These are phyloP conservation scores for Cydia strobilella DNA, from an alignment of 1,140 invertebrate genomes.

Conservation along the genomic window DNA sequence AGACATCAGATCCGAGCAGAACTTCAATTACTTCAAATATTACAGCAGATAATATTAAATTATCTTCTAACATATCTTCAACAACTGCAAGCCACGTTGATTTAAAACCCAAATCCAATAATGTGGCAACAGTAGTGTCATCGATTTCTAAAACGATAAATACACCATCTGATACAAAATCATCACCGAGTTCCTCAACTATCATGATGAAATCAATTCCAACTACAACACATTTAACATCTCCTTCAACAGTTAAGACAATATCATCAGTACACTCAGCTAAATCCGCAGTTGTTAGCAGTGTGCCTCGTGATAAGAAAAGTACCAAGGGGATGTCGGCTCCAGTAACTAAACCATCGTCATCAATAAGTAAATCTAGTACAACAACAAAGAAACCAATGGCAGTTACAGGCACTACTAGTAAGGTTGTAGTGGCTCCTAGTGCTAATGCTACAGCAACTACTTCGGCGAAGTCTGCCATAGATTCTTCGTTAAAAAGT, in stretches of 20 bases:
- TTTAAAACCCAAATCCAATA: slow-evolving; percentile 10
- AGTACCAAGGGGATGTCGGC: not conserved
- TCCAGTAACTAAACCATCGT: not conserved
- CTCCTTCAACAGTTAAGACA: slow-evolving; percentile 1
- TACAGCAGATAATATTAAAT: not conserved
- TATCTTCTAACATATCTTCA: not conserved
- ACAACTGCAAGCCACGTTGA: not conserved
- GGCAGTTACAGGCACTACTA: not conserved
- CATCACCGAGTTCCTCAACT: not conserved
- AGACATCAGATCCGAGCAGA: not conserved
- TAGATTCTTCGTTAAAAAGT: slow-evolving; percentile 39
- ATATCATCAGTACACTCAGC: not conserved
- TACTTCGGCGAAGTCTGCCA: slow-evolving; percentile 6
- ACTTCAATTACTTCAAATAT: not conserved
- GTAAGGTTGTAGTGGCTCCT: not conserved
- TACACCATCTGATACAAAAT: not conserved
- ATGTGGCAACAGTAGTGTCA: slow-evolving; percentile 13
- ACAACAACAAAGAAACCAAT: not conserved
- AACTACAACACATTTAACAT: slow-evolving; percentile 1
- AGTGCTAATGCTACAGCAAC: not conserved
- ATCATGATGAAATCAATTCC: not conserved
- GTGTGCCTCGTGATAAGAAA: not conserved
- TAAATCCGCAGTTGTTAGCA: not conserved
- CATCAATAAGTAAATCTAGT: not conserved
- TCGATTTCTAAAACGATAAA: slow-evolving; percentile 22